Base-by-base conservation (phyloP, 2,113 vertebrate genomes). In the Trogon melanurus region DNA sequence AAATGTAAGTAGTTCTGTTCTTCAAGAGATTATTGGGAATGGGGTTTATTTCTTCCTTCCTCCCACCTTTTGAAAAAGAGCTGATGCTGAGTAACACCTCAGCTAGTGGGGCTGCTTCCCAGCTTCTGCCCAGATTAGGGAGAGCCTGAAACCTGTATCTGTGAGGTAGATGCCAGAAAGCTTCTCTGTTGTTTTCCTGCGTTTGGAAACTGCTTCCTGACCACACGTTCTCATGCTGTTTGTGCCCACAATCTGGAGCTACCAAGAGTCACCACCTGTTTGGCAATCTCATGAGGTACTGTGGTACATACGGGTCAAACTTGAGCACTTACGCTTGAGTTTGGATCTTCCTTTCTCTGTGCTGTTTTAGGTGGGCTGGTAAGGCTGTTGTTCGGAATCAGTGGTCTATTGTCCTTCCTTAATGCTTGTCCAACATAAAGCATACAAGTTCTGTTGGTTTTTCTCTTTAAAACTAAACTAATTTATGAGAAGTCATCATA, bases 221-320 rank as follows among this genome's bases (percentile, higher is more conserved):
- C 32, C 9, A 13, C 4, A 1, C 6, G 45, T 53, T 64, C 21
- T 71, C 4, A 3, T 61, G 47, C 44, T 61, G 48, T 38, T n/a
- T 22, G 25, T 74, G 62, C 22, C 44, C 44, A 86, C 41, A 23
- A 41, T 16, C 34, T 0, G 0, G 11, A 58, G 30, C 53, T 73
- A 6, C 5, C 0, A 22, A 8, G 32, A 5, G 1, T 70, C 50
- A 14, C 0, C 0, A 4, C 11, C 22, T 18, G 13, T 66, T 78
- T 4, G 12, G n/a, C 71, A 23, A 36, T 36, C 29, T 56, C 45
- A 60, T 2, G 2, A 29, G 18, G 5, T 54, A 4, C 6, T 5
- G 26, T 32, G 32, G 8, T 44, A n/a, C 4, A 2, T 10, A 14
- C 0, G 0, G 25, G 26, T 69, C 47, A 56, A 27, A 34, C 53